Evolutionary conservation across 2,888 invertebrate genomes (phyloP).

Genomic region (Leptopilina syphax): DNA sequence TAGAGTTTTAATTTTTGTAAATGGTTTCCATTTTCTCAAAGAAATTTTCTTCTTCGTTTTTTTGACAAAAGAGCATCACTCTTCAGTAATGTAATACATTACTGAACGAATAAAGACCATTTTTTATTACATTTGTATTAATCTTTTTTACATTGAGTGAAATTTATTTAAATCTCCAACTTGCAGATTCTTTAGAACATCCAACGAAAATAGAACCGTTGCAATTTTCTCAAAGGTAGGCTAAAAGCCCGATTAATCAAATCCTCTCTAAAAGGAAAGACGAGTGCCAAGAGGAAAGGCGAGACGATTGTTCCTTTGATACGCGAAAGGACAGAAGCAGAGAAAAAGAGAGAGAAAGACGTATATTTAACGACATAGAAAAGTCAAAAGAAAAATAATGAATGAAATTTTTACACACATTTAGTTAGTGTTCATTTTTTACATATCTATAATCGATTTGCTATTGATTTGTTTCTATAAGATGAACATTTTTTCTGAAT

Average conservation of each 20-base stretch:
- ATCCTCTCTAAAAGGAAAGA: conserved; percentile 18
- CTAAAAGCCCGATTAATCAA: conserved; percentile 30
- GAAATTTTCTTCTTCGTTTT: too few species aligned
- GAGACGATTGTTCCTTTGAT: conserved; percentile 15
- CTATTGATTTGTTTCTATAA: too few species aligned
- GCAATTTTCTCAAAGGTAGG: conserved; percentile 24
- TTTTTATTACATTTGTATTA: not conserved
- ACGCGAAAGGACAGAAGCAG: not conserved
- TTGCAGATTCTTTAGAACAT: conserved; percentile 19
- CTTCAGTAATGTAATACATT: too few species aligned
- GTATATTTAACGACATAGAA: not conserved
- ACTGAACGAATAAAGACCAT: too few species aligned
- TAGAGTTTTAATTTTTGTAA: too few species aligned
- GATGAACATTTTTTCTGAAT: too few species aligned
- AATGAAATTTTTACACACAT: not conserved
- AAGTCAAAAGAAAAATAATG: not conserved
- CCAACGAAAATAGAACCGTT: not conserved
- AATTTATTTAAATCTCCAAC: conserved; percentile 24
- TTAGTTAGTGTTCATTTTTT: too few species aligned
- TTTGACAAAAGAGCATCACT: too few species aligned
- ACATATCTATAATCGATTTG: too few species aligned
- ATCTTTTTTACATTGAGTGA: not conserved
- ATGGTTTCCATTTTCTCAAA: too few species aligned
- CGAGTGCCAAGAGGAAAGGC: not conserved
- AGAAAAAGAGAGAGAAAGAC: too few species aligned